Conservation (phyloP, 2,888 invertebrate species). For the Bimastos eiseni region DNA sequence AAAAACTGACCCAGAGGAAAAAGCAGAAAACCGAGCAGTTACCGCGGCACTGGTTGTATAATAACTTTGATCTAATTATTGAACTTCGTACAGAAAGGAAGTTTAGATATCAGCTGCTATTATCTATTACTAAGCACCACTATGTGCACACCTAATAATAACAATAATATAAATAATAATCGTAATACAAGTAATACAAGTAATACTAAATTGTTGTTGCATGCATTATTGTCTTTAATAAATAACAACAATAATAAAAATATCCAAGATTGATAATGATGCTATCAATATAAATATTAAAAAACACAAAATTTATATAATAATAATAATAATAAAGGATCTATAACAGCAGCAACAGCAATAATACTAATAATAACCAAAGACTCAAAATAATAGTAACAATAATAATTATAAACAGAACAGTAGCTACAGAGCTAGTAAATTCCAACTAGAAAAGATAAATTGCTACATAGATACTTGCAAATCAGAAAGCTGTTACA, state of each 20-base stretch:
- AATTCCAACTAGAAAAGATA: not conserved
- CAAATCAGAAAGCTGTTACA: not conserved
- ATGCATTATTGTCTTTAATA: too few relatives aligned
- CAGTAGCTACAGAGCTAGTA: not conserved
- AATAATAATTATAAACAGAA: not conserved
- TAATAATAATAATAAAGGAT: too few relatives aligned
- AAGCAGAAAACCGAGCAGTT: not conserved
- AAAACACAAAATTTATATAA: too few relatives aligned
- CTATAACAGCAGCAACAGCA: not conserved
- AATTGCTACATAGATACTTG: not conserved
- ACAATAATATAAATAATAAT: not conserved
- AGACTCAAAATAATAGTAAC: not conserved
- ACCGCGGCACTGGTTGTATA: too few relatives aligned
- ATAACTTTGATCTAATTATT: too few relatives aligned
- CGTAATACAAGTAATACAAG: too few relatives aligned
- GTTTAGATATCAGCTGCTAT: too few relatives aligned
- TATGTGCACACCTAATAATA: not conserved
- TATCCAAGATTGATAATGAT: too few relatives aligned
- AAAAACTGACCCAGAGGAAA: not conserved
- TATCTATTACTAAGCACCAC: not conserved
- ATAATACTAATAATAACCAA: not conserved
- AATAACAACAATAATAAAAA: too few relatives aligned
- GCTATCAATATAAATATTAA: too few relatives aligned
- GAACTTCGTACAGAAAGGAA: too few relatives aligned
- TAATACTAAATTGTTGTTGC: too few relatives aligned